Conservation (phyloP, 2,113 vertebrate species). For the Corapipo altera region DNA sequence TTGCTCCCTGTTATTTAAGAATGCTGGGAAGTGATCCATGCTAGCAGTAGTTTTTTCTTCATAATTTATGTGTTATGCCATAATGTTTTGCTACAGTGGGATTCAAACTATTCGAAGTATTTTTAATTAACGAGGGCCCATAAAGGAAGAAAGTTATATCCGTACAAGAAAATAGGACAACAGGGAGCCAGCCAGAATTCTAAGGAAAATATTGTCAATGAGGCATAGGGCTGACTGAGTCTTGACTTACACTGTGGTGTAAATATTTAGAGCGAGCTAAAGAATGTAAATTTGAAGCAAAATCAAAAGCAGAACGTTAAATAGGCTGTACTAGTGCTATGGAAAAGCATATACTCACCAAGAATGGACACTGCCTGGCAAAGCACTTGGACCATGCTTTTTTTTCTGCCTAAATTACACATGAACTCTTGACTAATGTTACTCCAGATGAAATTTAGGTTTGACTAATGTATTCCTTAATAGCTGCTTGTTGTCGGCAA, state of each 20-base stretch:
- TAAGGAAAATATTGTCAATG: neutral
- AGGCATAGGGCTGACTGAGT: neutral
- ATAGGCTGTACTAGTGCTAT: neutral
- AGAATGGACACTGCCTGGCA: neutral
- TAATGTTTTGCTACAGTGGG: neutral
- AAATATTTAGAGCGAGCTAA: neutral
- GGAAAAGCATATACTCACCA: neutral
- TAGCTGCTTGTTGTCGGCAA: neutral
- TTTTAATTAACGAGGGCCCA: neutral
- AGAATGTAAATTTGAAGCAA: neutral
- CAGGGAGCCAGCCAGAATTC: neutral
- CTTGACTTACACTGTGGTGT: neutral
- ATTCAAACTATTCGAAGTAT: slow-evolving; percentile 1
- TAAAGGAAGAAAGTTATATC: neutral
- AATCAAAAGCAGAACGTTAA: neutral
- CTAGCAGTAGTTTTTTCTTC: neutral
- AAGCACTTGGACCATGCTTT: neutral
- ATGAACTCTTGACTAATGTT: neutral
- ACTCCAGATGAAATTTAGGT: neutral
- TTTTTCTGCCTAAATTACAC: neutral
- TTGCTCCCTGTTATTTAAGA: neutral
- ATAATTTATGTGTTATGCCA: neutral
- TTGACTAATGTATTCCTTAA: neutral
- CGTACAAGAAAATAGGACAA: neutral
- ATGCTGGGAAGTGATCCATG: neutral